Evolutionary conservation across 2,113 vertebrate genomes (phyloP).

Genomic region (Rhynchomys soricoides): DNA sequence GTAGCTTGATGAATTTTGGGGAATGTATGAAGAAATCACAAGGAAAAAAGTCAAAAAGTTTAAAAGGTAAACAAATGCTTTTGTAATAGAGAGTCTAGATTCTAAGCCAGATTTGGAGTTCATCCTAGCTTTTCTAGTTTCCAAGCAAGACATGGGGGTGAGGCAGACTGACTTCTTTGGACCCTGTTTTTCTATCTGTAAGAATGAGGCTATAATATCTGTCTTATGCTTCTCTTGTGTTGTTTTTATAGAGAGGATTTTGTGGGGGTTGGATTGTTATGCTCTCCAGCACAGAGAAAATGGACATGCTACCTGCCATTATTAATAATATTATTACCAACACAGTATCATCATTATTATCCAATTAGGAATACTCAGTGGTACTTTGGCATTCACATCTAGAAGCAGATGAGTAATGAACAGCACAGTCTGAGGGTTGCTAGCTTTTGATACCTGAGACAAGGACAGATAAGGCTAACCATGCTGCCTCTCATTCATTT

Average conservation of each 20-base stretch:
- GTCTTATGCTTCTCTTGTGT: not conserved
- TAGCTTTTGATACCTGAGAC: not conserved
- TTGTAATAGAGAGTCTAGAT: not conserved
- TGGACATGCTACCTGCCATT: not conserved
- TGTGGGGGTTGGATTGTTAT: not conserved
- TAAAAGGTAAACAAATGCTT: not conserved
- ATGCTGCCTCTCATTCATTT: accelerated
- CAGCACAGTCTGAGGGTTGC: accelerated
- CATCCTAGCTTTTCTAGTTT: not conserved
- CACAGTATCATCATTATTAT: not conserved
- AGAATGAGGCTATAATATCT: not conserved
- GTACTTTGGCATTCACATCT: not conserved
- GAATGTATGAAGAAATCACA: not conserved
- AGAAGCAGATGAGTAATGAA: not conserved
- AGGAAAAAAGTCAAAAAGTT: not conserved
- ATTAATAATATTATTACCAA: not conserved
- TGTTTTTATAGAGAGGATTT: not conserved
- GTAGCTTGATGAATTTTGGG: not conserved
- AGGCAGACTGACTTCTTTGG: not conserved
- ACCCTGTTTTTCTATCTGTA: not conserved
- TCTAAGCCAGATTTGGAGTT: not conserved
- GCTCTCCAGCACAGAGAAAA: not conserved
- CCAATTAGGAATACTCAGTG: not conserved
- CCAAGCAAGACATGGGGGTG: not conserved
- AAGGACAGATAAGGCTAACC: not conserved